phyloP scores from a whole-genome alignment of 2,113 vertebrate species.

The Dasyprocta punctata region DNA sequence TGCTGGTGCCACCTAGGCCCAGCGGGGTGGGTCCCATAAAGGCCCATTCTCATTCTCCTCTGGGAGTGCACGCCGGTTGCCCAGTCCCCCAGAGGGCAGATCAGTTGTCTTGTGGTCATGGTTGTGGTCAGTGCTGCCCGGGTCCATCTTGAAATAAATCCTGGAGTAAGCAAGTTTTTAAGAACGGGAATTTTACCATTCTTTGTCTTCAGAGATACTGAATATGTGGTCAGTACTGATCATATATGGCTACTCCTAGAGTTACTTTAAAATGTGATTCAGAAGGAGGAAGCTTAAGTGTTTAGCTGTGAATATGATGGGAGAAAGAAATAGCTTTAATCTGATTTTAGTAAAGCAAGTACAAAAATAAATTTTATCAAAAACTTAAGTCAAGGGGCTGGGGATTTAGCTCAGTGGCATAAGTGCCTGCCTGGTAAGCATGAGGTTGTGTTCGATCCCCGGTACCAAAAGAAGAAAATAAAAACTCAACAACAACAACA shows the following conservation, averaged over 20 bases:
- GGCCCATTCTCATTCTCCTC: too few relatives aligned
- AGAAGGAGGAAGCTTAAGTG: background rate
- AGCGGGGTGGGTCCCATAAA: too few relatives aligned
- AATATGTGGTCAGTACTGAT: constrained; percentile 4
- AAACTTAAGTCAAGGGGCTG: constrained; percentile 12
- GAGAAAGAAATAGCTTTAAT: constrained; percentile 38
- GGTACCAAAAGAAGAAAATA: too few relatives aligned
- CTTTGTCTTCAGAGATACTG: constrained; percentile 17
- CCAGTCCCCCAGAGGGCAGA: too few relatives aligned
- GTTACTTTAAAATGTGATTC: constrained; percentile 58
- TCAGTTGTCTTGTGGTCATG: too few relatives aligned
- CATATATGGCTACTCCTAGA: background rate
- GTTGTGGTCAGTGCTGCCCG: too few relatives aligned
- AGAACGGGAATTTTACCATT: background rate
- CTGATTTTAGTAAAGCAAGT: constrained; percentile 37
- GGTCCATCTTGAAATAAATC: constrained; percentile 39
- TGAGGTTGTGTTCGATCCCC: too few relatives aligned
- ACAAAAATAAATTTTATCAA: constrained; percentile 46
- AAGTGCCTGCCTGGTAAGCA: too few relatives aligned
- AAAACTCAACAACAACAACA: too few relatives aligned
- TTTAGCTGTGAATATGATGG: background rate
- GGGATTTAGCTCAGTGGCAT: too few relatives aligned
- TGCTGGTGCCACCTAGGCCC: too few relatives aligned
- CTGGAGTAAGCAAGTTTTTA: constrained; percentile 34
- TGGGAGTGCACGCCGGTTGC: too few relatives aligned